Evolutionary conservation across 2,797 vertebrate species (phyloP).

Genomic region (Spheniscus humboldti): DNA sequence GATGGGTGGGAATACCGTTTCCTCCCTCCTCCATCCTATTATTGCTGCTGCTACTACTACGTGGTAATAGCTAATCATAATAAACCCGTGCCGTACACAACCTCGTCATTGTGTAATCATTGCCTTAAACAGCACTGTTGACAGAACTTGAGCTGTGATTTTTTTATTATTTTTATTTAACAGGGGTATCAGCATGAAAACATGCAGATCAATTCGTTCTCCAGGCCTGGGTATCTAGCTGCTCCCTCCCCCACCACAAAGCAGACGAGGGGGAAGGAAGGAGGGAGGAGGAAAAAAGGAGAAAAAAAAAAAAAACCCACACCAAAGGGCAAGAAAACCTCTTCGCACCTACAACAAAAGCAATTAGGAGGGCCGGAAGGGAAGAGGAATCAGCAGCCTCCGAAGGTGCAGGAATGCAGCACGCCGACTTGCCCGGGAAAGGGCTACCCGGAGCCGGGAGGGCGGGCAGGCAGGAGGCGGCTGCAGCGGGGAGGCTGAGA

Average conservation of each 20-base stretch:
- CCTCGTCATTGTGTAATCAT: background rate
- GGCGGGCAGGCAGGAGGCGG: background rate
- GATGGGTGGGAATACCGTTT: background rate
- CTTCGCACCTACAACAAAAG: slow-evolving; percentile 31
- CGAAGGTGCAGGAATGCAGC: background rate
- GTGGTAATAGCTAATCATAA: background rate
- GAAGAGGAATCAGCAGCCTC: background rate
- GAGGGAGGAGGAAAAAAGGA: background rate
- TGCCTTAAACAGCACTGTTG: background rate
- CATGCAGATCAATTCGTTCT: background rate
- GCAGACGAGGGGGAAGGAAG: background rate
- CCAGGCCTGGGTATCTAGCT: background rate
- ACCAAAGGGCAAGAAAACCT: background rate
- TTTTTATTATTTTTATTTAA: background rate
- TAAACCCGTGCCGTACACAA: background rate
- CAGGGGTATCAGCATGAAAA: background rate
- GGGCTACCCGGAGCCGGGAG: background rate
- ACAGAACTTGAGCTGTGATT: background rate
- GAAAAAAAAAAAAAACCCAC: no score
- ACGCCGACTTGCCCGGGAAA: background rate
- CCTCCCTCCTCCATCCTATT: background rate
- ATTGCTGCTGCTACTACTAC: background rate
- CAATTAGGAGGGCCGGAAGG: background rate
- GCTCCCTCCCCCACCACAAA: background rate
- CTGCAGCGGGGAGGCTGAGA: background rate